Evolutionary conservation across 2,888 invertebrate species (phyloP).

Genomic region (Eilema depressum): DNA sequence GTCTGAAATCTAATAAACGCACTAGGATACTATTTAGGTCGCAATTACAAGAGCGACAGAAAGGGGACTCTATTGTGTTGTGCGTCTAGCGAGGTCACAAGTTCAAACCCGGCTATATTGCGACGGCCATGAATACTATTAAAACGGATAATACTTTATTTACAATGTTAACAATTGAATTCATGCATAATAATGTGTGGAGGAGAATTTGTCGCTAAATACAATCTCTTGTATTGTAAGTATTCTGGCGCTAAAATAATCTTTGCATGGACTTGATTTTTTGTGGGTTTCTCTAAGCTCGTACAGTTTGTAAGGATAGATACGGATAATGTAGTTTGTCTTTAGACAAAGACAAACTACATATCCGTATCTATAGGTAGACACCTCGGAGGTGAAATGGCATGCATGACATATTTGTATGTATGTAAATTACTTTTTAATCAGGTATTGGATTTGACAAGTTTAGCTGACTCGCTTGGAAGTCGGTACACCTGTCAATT

Average conservation of each 20-base stretch:
- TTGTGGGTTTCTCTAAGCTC: too few relatives aligned
- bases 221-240: not conserved
- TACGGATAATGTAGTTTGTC: too few relatives aligned
- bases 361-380: too few relatives aligned
- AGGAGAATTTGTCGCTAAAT: not conserved
- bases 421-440: too few relatives aligned
- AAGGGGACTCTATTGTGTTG: slow-evolving; percentile 16
- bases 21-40: slow-evolving; percentile 15
- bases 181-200: not conserved
- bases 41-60: slow-evolving; percentile 1
- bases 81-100: slow-evolving; percentile 12
- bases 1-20: not conserved
- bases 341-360: too few relatives aligned
- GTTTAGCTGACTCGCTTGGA: too few relatives aligned
- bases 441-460: too few relatives aligned
- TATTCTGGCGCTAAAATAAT: not conserved
- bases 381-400: too few relatives aligned
- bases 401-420: too few relatives aligned
- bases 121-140: not conserved
- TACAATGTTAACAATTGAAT: not conserved
- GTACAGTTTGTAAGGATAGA: too few relatives aligned
- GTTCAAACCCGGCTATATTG: slow-evolving; percentile 18
- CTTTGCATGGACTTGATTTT: too few relatives aligned
- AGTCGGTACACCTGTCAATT: too few relatives aligned
- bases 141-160: slow-evolving; percentile 10